These are phyloP conservation scores for Eupeodes luniger DNA, from an alignment of 2,888 invertebrate genomes.

Conservation along the genomic window DNA sequence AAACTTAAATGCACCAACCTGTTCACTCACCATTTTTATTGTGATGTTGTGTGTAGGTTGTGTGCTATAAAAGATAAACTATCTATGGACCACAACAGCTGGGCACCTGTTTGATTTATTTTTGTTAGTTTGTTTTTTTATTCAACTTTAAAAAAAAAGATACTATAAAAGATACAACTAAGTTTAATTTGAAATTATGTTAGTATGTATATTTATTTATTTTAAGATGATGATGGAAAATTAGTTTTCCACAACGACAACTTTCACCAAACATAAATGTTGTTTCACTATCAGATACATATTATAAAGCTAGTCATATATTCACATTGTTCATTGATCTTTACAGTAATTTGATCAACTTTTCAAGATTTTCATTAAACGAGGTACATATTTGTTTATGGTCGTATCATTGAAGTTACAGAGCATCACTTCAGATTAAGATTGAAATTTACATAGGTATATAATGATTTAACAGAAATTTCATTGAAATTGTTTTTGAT, in stretches of 20 bases:
- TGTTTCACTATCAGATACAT: background rate
- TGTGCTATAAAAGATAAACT: too few relatives aligned
- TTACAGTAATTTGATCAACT: constrained; percentile 38
- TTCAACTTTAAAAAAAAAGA: background rate
- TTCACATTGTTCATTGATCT: constrained; percentile 55
- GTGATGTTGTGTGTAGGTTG: constrained; percentile 4
- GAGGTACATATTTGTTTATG: background rate
- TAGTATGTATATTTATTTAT: background rate
- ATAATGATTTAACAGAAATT: background rate
- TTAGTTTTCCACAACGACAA: constrained; percentile 47
- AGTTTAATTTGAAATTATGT: constrained; percentile 20
- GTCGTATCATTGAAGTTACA: background rate
- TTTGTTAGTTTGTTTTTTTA: background rate
- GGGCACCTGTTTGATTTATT: constrained; percentile 54
- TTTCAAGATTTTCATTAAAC: constrained; percentile 11
- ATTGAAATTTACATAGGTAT: background rate
- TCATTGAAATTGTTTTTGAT: background rate
- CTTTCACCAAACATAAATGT: constrained; percentile 57
- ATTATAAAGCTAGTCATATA: background rate
- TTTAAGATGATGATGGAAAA: background rate
- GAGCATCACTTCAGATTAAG: background rate
- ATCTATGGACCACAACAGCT: constrained; percentile 35
- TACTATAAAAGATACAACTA: constrained; percentile 17
- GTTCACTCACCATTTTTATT: constrained; percentile 33
- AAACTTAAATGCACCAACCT: constrained; percentile 42